Conservation (phyloP, 35 echinoderm and acorn worm species). For the Heliocidaris erythrogramma region DNA sequence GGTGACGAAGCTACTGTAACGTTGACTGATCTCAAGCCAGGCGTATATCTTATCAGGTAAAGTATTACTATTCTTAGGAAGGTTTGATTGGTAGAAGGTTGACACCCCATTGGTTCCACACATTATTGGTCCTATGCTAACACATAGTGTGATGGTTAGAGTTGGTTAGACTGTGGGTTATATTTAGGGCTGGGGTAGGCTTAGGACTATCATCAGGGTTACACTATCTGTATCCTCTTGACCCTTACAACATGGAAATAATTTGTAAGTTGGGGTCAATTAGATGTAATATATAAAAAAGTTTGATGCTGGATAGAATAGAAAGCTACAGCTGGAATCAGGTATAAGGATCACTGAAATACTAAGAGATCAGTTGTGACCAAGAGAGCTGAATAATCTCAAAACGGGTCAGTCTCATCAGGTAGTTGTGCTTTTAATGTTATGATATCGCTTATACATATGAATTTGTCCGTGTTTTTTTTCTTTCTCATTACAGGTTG, state of each 20-base stretch:
- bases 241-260: too few relatives aligned
- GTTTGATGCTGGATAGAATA: too few relatives aligned
- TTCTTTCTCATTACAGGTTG: conserved; percentile 55
- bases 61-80: neutral
- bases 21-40: conserved; percentile 71
- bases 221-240: too few relatives aligned
- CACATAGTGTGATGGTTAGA: neutral
- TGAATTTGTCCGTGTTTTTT: neutral
- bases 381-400: conserved; percentile 59
- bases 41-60: conserved; percentile 78
- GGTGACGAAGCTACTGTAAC: conserved; percentile 58
- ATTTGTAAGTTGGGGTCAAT: too few relatives aligned
- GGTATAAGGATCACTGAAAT: conserved; percentile 61
- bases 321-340: conserved; percentile 80
- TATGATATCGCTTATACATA: neutral
- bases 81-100: neutral
- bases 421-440: conserved; percentile 34
- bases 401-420: conserved; percentile 74
- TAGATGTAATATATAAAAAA: neutral
- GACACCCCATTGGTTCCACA: neutral
- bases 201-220: too few relatives aligned
- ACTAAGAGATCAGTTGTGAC: conserved; percentile 51
- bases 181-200: too few relatives aligned
- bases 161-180: neutral
- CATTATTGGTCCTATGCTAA: neutral